Evolutionary conservation across 2,888 invertebrate species (phyloP), one percentile per base, ranked within the genome.

Genomic region (Melanotus villosus): DNA sequence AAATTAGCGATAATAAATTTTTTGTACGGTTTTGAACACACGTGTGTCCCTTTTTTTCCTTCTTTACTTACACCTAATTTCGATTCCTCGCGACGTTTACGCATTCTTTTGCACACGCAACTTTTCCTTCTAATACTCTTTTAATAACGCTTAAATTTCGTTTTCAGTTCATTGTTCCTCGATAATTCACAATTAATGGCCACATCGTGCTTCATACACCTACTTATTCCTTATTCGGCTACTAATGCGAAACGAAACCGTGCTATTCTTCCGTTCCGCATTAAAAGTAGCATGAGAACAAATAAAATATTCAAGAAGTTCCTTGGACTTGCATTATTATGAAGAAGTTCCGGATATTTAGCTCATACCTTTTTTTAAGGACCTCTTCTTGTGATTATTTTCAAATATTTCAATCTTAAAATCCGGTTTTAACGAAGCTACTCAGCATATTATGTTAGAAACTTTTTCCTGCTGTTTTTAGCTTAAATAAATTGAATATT

Each of bases 181-280:
- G 52, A 62, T 62, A 62, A 62, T 62, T 36, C 50, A 52, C 36
- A 41, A 50, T 50, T 62, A 52, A 62, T 62, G 62, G 18, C 50
- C 38, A 16, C 47, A 38, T 52, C 62, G 62, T 62, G 62, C 32
- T 62, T 52, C 47, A 45, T 45, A 32, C 38, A 54, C 54, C 18
- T 32, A 41, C 59, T 19, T 16, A 19, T 18, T 19, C 59, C 18
- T 16, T 43, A 19, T 45, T 45, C 19, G 5, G 26, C 12, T 23
- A 2, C 18, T 52, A 52, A 52, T 52, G 52, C 52, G 30, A 52
- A 52, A 16, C 52, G 32, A 47, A 52, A 52, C 52, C 10, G 32
- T 52, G 7, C 16, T 18, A 16, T 52, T 52, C 52, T 52, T 52
- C 30, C 47, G 18, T n/a, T 52, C n/a, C 12, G 52, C 52, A 7